Conservation (phyloP, 1,140 invertebrate genomes). For the Pseudomyrmex sp. region DNA sequence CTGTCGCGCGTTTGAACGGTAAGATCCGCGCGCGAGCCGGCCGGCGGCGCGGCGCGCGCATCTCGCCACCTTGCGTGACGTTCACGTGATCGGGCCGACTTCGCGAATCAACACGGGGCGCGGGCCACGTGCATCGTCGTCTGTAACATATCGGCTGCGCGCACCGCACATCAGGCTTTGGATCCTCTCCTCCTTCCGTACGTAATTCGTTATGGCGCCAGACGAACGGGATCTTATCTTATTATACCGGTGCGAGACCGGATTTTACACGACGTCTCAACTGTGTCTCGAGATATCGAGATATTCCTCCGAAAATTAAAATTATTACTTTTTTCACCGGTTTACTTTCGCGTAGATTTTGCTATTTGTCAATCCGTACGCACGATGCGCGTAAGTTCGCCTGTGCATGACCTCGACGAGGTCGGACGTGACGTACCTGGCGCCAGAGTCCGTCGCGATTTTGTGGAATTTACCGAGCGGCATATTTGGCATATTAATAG, state of each 20-base stretch:
- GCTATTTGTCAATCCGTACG: neutral
- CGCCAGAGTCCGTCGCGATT: neutral
- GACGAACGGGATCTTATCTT: no score
- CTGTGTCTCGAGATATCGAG: no score
- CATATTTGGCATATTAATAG: slow-evolving; percentile 14
- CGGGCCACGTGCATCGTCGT: slow-evolving; percentile 54
- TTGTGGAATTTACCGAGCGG: slow-evolving; percentile 13
- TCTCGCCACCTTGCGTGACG: slow-evolving; percentile 45
- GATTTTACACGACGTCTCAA: no score
- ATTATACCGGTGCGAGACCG: no score
- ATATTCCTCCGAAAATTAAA: no score
- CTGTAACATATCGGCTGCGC: neutral
- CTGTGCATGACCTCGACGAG: neutral
- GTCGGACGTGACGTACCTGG: neutral
- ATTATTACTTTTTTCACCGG: no score
- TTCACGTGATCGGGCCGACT: slow-evolving; percentile 68
- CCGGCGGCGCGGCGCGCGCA: slow-evolving; percentile 5
- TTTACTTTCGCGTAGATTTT: no score
- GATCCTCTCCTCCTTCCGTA: no score
- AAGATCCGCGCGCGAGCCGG: neutral
- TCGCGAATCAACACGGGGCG: slow-evolving; percentile 49
- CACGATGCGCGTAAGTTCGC: no score
- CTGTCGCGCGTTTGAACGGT: slow-evolving; percentile 46
- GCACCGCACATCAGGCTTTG: neutral
- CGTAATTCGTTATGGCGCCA: no score